A percentile compares a stretch with the other conserved stretches of the same genome.
Evolutionary conservation across 2,113 vertebrate species (phyloP).

Genomic region (Addax nasomaculatus): DNA sequence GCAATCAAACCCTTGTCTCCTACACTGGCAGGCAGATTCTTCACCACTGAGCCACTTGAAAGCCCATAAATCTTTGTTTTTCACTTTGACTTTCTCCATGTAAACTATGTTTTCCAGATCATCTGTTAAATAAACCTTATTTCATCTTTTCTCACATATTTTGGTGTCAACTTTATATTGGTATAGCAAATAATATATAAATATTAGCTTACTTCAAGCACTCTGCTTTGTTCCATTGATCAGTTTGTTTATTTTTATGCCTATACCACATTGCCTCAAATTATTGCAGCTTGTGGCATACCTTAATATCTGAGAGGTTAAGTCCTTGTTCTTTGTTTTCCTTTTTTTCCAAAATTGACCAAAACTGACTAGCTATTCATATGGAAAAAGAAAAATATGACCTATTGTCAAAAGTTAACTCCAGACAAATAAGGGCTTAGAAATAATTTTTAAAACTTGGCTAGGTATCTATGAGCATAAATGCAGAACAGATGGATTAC

Average conservation of each 20-base stretch:
- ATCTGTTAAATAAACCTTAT: not conserved
- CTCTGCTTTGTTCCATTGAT: not conserved
- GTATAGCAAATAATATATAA: not conserved
- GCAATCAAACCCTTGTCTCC: no score
- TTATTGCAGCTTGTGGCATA: not conserved
- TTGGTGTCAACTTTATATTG: not conserved
- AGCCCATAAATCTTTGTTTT: not conserved
- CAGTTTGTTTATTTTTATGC: not conserved
- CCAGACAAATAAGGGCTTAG: not conserved
- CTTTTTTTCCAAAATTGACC: not conserved
- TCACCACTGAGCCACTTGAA: not conserved
- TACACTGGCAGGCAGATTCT: no score
- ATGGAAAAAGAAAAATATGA: not conserved
- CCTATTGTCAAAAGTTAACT: not conserved
- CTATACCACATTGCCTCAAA: not conserved
- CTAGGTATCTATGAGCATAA: not conserved
- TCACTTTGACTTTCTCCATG: not conserved
- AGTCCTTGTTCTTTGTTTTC: not conserved
- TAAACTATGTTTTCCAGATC: not conserved
- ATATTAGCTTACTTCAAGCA: not conserved
- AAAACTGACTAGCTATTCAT: not conserved
- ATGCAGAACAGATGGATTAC: not conserved
- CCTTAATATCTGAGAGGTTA: not conserved
- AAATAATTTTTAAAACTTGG: not conserved
- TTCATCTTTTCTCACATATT: not conserved